Conservation (phyloP, 2,888 invertebrate genomes). For the Deilephila elpenor region DNA sequence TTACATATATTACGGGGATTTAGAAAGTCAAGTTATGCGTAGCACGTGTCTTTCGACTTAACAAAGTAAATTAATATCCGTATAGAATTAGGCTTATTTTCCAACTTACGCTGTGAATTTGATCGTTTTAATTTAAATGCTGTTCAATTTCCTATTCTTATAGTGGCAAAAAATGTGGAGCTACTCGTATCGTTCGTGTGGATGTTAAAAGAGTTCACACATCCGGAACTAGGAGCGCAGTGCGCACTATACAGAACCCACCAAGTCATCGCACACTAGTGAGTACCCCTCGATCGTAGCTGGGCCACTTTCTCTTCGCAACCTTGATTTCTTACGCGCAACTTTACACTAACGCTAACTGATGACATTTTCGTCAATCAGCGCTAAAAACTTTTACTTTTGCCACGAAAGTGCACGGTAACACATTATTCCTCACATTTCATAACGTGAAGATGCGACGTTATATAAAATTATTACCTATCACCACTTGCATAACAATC, state of each 20-base stretch:
- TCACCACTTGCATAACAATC: conserved; percentile 38
- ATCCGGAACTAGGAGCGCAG: conserved; percentile 30
- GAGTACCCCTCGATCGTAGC: conserved; percentile 51
- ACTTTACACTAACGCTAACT: conserved; percentile 67
- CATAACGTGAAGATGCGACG: conserved; percentile 40
- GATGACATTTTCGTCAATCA: conserved; percentile 71
- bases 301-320: conserved; percentile 80
- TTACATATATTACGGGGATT: too few species aligned
- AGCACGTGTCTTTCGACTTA: too few species aligned
- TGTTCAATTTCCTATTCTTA: background rate
- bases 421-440: conserved; percentile 46
- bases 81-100: background rate
- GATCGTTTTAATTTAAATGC: background rate
- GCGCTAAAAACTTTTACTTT: conserved; percentile 79
- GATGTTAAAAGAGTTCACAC: conserved; percentile 7
- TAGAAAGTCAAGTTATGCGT: too few species aligned
- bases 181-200: background rate
- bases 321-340: conserved; percentile 79
- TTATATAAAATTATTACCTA: conserved; percentile 21
- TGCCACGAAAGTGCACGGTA: conserved; percentile 52
- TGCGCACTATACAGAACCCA: conserved; percentile 51
- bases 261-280: conserved; percentile 55
- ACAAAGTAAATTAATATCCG: too few species aligned
- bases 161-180: background rate
- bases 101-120: background rate